Conservation (phyloP, 2,113 vertebrate species). For the Oncorhynchus kisutch region DNA sequence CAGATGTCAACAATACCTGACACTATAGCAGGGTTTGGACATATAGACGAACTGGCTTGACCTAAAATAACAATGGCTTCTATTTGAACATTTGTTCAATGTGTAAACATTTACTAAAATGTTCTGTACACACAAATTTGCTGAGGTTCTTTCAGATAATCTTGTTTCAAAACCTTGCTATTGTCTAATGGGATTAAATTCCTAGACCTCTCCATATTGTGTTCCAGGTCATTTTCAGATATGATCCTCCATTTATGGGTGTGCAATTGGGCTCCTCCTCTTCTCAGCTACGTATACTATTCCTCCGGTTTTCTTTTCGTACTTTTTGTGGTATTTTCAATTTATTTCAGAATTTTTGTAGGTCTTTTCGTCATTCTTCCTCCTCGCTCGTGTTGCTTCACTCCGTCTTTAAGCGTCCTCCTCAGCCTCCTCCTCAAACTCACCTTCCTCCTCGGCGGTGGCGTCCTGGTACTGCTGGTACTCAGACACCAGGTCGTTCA, state of each 20-base stretch:
- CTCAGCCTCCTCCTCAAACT: constrained; percentile 61
- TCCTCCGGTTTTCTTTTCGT: background rate
- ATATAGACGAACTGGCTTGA: background rate
- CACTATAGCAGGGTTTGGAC: background rate
- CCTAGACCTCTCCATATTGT: background rate
- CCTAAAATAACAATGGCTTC: background rate
- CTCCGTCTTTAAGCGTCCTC: constrained; percentile 47
- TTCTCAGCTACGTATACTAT: background rate
- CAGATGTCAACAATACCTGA: background rate
- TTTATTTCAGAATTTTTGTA: background rate
- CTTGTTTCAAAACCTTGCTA: background rate
- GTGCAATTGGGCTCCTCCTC: background rate
- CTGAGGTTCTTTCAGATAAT: background rate
- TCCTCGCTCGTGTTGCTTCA: background rate
- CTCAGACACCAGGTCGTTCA: constrained; percentile 94
- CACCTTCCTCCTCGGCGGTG: constrained; percentile 88
- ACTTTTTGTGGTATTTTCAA: background rate
- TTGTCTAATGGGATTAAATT: background rate
- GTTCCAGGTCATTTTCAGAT: background rate
- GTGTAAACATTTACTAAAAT: constrained; percentile 18
- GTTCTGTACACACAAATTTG: background rate
- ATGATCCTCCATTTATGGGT: constrained; percentile 1
- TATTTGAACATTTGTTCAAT: constrained; percentile 21
- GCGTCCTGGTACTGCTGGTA: constrained; percentile 98
- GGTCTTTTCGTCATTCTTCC: background rate